Conservation (phyloP, 2,888 invertebrate species). For the Trissoscelio sp. region DNA sequence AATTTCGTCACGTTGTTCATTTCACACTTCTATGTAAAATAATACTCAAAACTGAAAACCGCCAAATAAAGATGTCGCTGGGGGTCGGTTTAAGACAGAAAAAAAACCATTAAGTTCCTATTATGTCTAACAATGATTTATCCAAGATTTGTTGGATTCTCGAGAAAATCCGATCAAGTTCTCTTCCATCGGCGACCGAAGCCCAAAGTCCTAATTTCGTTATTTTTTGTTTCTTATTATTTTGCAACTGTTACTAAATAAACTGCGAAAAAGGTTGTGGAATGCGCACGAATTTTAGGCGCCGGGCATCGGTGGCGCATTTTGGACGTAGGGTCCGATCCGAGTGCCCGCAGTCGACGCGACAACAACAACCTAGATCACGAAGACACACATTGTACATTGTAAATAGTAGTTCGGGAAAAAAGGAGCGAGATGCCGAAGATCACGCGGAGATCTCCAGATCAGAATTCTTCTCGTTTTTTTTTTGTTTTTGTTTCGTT, state of each 20-base stretch:
- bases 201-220: constrained; percentile 6
- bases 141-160: constrained; percentile 74
- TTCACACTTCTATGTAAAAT: not conserved
- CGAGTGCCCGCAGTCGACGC: constrained; percentile 74
- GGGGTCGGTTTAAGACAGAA: constrained; percentile 20
- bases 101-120: constrained; percentile 76
- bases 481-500: constrained; percentile 54
- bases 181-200: constrained; percentile 22
- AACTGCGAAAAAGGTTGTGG: not conserved
- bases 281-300: not conserved
- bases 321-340: constrained; percentile 55
- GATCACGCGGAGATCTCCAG: constrained; percentile 70
- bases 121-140: constrained; percentile 77
- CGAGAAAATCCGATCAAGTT: constrained; percentile 69
- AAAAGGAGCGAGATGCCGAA: constrained; percentile 71
- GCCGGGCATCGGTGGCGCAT: not conserved
- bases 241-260: not conserved
- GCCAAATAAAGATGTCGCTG: constrained; percentile 34
- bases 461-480: constrained; percentile 63
- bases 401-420: constrained; percentile 81
- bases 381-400: constrained; percentile 80
- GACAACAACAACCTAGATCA: constrained; percentile 78
- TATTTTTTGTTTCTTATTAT: not conserved
- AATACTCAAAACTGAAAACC: constrained; percentile 38
- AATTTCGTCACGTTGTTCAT: too few relatives aligned